These are phyloP conservation scores for Nymphalis urticae DNA, from an alignment of 2,888 invertebrate genomes.

Conservation along the genomic window DNA sequence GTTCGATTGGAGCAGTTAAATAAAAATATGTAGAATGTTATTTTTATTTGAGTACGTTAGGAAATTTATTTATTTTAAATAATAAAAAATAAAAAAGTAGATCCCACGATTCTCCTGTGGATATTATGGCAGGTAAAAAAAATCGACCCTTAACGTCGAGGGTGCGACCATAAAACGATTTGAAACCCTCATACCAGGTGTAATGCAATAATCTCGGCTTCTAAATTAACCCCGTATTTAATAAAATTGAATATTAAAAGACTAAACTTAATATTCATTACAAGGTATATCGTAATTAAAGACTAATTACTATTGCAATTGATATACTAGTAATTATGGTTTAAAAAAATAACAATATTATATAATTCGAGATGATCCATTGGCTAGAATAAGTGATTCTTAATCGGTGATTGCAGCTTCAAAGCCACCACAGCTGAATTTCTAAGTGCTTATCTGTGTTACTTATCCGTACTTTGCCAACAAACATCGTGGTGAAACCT, in stretches of 20 bases:
- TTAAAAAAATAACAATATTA: too few relatives aligned
- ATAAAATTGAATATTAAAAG: not conserved
- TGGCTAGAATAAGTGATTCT: too few relatives aligned
- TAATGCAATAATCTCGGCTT: constrained; percentile 35
- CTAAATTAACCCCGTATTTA: constrained; percentile 8
- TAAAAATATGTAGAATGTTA: not conserved
- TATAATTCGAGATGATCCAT: too few relatives aligned
- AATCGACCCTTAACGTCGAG: constrained; percentile 13
- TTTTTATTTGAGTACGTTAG: not conserved
- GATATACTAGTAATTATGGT: too few relatives aligned
- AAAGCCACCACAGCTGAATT: too few relatives aligned
- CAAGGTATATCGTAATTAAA: too few relatives aligned
- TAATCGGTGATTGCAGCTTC: too few relatives aligned
- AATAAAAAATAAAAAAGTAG: not conserved
- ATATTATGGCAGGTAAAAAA: constrained; percentile 8
- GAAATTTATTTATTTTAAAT: not conserved
- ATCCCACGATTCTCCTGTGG: not conserved
- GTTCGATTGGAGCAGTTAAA: too few relatives aligned
- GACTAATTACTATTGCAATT: too few relatives aligned
- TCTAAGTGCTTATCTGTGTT: too few relatives aligned
- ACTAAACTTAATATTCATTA: not conserved
- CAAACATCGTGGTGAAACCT: too few relatives aligned
- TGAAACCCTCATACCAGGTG: constrained; percentile 49
- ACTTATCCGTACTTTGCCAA: too few relatives aligned
- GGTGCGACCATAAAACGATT: constrained; percentile 24